Conservation (phyloP, 1,140 invertebrate genomes). For the Streblospio benedicti region DNA sequence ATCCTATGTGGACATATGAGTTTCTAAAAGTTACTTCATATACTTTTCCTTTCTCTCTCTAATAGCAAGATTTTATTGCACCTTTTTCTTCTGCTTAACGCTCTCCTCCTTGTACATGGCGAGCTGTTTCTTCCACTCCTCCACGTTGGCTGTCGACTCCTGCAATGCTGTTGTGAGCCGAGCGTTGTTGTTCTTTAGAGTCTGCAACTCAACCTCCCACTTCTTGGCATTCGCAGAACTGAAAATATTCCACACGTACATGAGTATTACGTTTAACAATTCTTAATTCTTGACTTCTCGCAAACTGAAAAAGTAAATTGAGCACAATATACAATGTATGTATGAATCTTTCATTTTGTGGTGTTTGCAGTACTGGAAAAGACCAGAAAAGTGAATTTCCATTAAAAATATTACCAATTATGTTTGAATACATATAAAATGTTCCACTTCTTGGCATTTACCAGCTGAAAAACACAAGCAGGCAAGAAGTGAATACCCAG, state of each 20-base stretch:
- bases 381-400: no score
- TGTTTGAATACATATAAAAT: no score
- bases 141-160: constrained; percentile 93
- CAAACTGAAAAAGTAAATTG: not conserved
- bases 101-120: constrained; percentile 95
- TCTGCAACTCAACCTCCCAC: constrained; percentile 94
- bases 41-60: no score
- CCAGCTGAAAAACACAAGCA: no score
- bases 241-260: constrained; percentile 2
- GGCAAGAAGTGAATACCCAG: no score
- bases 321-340: not conserved
- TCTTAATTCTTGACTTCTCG: not conserved
- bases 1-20: no score
- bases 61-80: no score
- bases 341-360: not conserved
- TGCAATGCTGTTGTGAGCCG: constrained; percentile 88
- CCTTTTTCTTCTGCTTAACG: constrained; percentile 69
- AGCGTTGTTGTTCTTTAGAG: constrained; percentile 90
- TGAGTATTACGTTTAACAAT: not conserved
- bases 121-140: constrained; percentile 95
- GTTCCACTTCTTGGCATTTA: no score
- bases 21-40: no score
- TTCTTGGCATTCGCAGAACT: constrained; percentile 85
- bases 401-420: no score
- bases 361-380: not conserved